A percentile compares a stretch with the other conserved stretches of the same genome.
These are phyloP conservation scores for Eupeodes corollae DNA, from an alignment of 1,140 invertebrate genomes.

Conservation along the genomic window DNA sequence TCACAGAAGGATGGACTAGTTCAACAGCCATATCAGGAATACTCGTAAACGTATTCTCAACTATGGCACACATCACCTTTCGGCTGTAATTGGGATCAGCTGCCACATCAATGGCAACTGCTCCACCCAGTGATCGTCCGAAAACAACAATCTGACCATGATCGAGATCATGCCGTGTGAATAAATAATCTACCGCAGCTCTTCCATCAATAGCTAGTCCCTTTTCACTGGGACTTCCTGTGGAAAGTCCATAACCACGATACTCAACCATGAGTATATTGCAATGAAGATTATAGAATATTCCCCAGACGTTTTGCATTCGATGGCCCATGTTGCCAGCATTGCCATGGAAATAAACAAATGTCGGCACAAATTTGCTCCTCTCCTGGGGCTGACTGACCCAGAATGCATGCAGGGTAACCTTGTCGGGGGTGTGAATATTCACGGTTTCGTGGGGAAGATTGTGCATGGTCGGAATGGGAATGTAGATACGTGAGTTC, in stretches of 20 bases:
- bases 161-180: constrained; percentile 70
- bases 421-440: constrained; percentile 64
- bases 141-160: constrained; percentile 79
- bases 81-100: constrained; percentile 56
- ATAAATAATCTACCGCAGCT: constrained; percentile 74
- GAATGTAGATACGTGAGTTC: constrained; percentile 75
- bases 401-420: constrained; percentile 74
- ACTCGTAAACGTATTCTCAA: constrained; percentile 93
- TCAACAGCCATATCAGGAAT: constrained; percentile 85
- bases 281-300: constrained; percentile 68
- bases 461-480: constrained; percentile 68
- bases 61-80: constrained; percentile 72
- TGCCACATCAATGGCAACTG: constrained; percentile 75
- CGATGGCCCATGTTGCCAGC: constrained; percentile 92
- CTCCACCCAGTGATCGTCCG: constrained; percentile 82
- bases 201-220: constrained; percentile 81
- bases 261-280: constrained; percentile 89
- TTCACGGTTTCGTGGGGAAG: constrained; percentile 63
- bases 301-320: constrained; percentile 61
- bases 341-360: constrained; percentile 91
- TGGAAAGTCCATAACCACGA: constrained; percentile 86
- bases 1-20: constrained; percentile 54
- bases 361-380: constrained; percentile 55
- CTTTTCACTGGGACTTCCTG: constrained; percentile 74
- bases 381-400: constrained; percentile 64